phyloP scores from a whole-genome alignment of 2,797 vertebrate species.

The Rhinoraja longicauda region DNA sequence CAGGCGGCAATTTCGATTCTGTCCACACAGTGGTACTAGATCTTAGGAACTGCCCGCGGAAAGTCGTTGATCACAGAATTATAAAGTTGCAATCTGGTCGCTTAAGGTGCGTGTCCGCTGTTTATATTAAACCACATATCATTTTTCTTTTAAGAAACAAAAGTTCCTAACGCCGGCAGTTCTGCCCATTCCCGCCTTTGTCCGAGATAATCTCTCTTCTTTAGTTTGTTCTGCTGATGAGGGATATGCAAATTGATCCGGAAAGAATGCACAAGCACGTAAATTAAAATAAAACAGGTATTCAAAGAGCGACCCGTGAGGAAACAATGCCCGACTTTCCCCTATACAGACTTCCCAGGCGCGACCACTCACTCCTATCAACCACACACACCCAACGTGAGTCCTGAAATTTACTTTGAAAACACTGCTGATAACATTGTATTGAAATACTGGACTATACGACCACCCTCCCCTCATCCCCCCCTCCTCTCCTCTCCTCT shows the following conservation, averaged over 20 bases:
- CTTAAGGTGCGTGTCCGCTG: background rate
- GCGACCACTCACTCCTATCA: constrained; percentile 50
- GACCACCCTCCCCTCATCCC: no score
- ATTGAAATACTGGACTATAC: background rate
- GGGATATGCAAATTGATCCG: constrained; percentile 89
- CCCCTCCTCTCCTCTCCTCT: background rate
- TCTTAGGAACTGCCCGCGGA: constrained; percentile 47
- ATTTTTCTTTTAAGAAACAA: background rate
- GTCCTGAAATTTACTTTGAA: constrained; percentile 24
- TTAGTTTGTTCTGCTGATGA: constrained; percentile 43
- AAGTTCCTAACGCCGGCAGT: background rate
- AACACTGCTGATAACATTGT: background rate
- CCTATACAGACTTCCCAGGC: constrained; percentile 71
- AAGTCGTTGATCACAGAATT: background rate
- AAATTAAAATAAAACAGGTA: constrained; percentile 87
- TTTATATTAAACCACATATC: background rate
- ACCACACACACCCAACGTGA: constrained; percentile 19
- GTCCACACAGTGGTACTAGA: constrained; percentile 80
- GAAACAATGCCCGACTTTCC: constrained; percentile 74
- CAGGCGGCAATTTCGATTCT: constrained; percentile 54
- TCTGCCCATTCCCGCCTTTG: background rate
- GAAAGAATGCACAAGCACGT: constrained; percentile 89
- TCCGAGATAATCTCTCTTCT: constrained; percentile 26
- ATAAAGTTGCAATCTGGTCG: constrained; percentile 33
- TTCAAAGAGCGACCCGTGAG: constrained; percentile 73